Evolutionary conservation across 2,113 vertebrate species (phyloP).

Genomic region (Perca flavescens): DNA sequence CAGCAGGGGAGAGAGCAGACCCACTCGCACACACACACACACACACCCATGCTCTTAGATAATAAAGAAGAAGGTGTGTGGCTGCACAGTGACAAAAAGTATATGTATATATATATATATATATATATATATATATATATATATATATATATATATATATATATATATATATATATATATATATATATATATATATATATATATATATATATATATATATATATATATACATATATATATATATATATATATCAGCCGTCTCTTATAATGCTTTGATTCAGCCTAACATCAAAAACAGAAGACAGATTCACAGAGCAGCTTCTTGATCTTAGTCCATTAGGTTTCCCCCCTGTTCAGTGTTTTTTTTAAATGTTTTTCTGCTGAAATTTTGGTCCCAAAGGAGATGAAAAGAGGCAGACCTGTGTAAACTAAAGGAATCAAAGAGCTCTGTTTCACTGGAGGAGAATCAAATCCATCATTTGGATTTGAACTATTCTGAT

Average conservation of each 20-base stretch:
- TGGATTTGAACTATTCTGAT: too few relatives aligned
- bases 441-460: neutral
- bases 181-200: neutral
- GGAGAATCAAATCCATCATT: neutral
- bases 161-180: too few relatives aligned
- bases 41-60: constrained; percentile 22
- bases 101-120: too few relatives aligned
- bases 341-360: neutral
- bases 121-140: too few relatives aligned
- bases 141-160: too few relatives aligned
- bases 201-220: neutral
- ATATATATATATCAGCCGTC: too few relatives aligned
- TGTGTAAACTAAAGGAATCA: neutral
- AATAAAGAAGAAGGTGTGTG: constrained; percentile 20
- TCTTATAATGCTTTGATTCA: neutral
- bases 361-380: neutral
- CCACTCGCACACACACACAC: constrained; percentile 3
- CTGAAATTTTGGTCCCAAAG: neutral
- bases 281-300: neutral
- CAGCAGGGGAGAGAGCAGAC: constrained; percentile 60
- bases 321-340: neutral
- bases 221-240: too few relatives aligned
- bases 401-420: neutral
- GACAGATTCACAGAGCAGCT: neutral
- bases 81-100: constrained; percentile 23